Base-by-base conservation (phyloP, 2,797 vertebrate species). In the Labroides dimidiatus region DNA sequence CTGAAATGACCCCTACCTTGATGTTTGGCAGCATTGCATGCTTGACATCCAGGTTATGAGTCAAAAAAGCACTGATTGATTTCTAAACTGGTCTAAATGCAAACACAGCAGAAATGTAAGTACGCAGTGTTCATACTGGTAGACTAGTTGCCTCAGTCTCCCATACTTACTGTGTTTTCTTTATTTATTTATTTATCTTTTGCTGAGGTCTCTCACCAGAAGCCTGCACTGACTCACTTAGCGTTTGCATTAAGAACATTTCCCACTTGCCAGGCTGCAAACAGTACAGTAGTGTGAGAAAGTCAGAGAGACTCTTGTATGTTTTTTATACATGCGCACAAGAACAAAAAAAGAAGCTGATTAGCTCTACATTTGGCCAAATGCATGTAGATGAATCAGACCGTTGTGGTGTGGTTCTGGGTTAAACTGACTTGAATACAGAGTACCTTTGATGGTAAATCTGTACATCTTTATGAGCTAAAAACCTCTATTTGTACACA, bases 241-340 rank as follows among this genome's bases (percentile, higher is more conserved):
- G 60, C 15, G 16, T 62, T 11, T 43, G 43, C 52, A 44, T 70
- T 57, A 65, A 42, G 13, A 30, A 60, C 1, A 23, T 64, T 69
- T 43, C 44, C 15, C 10, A 19, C 24, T 23, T 37, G 11, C 69
- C 13, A 1, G 24, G 24, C 0, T 49, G 41, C 10, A 19, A 64
- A 77, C 56, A 62, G 68, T 64, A 36, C 7, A 58, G 45, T 14
- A 56, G 49, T 71, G 36, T 65, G 7, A 36, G 51, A n/a, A 63
- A 60, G 27, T n/a, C 45, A 58, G 21, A 66, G 36, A 47, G 30
- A 64, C 39, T n/a, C 15, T 13, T 64, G 45, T 61, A 16, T 36
- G 47, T 45, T 43, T 64, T 33, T 41, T n/a, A 33, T 15, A 7
- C 50, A 17, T 8, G 16, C 17, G n/a, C 24, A 48, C 47, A 48